These are phyloP conservation scores for Casuarius casuarius DNA, from an alignment of 2,113 vertebrate genomes.

Conservation along the genomic window DNA sequence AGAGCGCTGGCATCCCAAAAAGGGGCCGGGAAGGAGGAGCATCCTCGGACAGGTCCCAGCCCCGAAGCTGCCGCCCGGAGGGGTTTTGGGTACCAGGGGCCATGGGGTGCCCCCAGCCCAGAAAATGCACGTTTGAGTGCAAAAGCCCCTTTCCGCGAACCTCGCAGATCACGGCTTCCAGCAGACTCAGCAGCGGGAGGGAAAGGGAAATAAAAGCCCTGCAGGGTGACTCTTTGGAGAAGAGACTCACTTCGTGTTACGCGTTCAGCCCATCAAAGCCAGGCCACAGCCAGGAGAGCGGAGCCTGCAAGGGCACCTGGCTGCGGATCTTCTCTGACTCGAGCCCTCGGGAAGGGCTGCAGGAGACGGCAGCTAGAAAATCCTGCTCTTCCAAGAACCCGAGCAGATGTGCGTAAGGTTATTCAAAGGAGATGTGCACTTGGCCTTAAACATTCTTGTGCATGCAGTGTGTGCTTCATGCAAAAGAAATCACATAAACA, in stretches of 20 bases:
- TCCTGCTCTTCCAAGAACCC: background rate
- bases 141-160: background rate
- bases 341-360: background rate
- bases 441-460: background rate
- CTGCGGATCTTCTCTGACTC: background rate
- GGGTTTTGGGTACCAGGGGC: too few species aligned
- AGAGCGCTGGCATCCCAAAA: too few species aligned
- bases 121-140: background rate
- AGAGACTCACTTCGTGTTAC: background rate
- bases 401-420: background rate
- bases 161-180: background rate
- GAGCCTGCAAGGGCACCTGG: background rate
- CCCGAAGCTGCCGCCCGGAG: background rate
- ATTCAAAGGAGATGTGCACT: background rate
- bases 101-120: too few species aligned
- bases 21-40: background rate
- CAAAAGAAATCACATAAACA: background rate
- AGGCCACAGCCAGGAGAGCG: background rate
- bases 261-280: background rate
- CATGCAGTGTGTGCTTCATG: background rate
- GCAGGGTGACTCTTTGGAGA: too few species aligned
- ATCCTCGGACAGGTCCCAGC: background rate
- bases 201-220: background rate
- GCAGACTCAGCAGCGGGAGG: background rate
- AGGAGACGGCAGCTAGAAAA: conserved; percentile 28